These are phyloP conservation scores for Geococcyx californianus DNA, from an alignment of 2,113 vertebrate genomes.

Conservation along the genomic window DNA sequence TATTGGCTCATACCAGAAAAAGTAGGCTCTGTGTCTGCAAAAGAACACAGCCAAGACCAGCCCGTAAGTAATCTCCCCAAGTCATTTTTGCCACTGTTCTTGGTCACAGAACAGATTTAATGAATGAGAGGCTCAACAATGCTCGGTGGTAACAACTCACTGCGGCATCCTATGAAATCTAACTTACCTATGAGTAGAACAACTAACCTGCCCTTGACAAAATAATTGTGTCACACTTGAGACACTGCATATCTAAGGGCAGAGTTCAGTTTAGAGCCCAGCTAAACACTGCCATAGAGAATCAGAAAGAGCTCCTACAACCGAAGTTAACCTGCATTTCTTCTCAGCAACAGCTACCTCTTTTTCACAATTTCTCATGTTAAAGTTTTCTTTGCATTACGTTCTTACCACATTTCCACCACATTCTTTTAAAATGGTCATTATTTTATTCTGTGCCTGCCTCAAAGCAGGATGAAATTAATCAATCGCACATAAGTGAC, in stretches of 20 bases:
- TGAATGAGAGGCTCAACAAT: not conserved
- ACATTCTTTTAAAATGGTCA: slow-evolving; percentile 37
- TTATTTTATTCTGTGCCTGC: slow-evolving; percentile 54
- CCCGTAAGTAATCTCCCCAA: not conserved
- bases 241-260: not conserved
- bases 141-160: not conserved
- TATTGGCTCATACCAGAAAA: not conserved
- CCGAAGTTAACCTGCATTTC: not conserved
- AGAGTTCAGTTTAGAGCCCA: not conserved
- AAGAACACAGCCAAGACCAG: not conserved
- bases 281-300: not conserved
- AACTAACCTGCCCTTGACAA: not conserved
- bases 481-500: slow-evolving; percentile 55
- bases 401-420: slow-evolving; percentile 55
- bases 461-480: slow-evolving; percentile 63
- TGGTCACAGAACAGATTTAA: not conserved
- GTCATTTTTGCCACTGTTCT: not conserved
- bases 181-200: not conserved
- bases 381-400: slow-evolving; percentile 39
- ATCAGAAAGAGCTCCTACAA: not conserved
- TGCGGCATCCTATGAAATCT: not conserved
- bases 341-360: slow-evolving; percentile 25
- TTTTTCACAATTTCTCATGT: slow-evolving; percentile 56
- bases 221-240: not conserved
- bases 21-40: not conserved